Evolutionary conservation across 2,888 invertebrate genomes (phyloP), one percentile per base, ranked within the genome.

Genomic region (Diadegma fenestrale): DNA sequence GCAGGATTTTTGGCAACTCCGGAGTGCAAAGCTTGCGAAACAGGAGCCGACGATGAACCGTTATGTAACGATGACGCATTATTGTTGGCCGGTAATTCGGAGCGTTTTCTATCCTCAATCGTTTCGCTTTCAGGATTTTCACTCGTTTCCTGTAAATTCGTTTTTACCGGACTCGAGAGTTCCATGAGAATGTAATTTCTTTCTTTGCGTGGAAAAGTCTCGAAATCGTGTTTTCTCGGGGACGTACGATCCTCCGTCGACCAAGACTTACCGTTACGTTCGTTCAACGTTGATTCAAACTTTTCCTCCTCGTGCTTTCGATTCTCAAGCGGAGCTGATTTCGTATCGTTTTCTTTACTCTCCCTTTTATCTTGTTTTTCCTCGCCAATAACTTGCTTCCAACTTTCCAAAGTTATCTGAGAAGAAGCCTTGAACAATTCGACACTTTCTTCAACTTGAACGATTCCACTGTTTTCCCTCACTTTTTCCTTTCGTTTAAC

Each of bases 131-230:
- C 43, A 5, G 76, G 43, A 58, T 68, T 87, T 64, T 87, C 88
- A 10, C 83, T 85, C 75, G 77, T 64, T 71, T 80, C 68, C 19
- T 73, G 82, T 7, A 80, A 71, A 26, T 80, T 87, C 69, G 54
- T 84, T 80, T 87, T 90, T n/a, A 84, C 84, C 3, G 92, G 90
- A 88, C 91, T 91, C 43, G 91, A 90, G 19, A 90, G 82, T 75
- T 92, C 92, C 90, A 90, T 92, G 37, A 90, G 87, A 69, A 91
- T 90, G 81, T 90, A 91, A 85, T 91, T 92, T 41, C 89, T 87
- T 75, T 92, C 92, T 77, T 90, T 90, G 0, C 89, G 88, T 7
- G 91, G 91, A 84, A 90, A 89, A n/a, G 58, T 84, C 76, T 92
- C 91, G 69, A 90, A 90, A 41, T 79, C 71, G 45, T 80, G 72